These are phyloP conservation scores for Boleophthalmus pectinirostris DNA, from an alignment of 2,113 vertebrate species.

Conservation along the genomic window DNA sequence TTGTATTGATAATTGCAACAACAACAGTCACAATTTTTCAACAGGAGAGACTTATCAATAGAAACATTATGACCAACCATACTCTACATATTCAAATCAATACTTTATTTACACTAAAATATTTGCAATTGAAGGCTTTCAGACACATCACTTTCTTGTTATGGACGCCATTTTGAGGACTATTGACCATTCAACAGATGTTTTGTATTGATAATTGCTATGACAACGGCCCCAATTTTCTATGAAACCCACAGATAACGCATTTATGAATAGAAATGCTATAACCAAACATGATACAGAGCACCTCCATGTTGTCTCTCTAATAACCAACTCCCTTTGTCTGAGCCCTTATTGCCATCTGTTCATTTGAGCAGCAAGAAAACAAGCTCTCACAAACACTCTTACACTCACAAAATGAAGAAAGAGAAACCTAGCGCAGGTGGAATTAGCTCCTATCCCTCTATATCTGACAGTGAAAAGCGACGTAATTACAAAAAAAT, in stretches of 20 bases:
- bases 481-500: slow-evolving; percentile 58
- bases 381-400: slow-evolving; percentile 36
- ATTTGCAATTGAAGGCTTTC: too few relatives aligned
- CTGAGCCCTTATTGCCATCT: slow-evolving; percentile 48
- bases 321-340: slow-evolving; percentile 52
- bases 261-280: background rate
- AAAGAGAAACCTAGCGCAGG: slow-evolving; percentile 51
- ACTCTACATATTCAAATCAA: too few relatives aligned
- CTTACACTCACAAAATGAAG: slow-evolving; percentile 28
- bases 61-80: too few relatives aligned
- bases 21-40: too few relatives aligned
- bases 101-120: too few relatives aligned
- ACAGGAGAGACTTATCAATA: too few relatives aligned
- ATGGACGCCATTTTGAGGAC: background rate
- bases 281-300: slow-evolving; percentile 9
- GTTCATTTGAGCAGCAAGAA: slow-evolving; percentile 52
- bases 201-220: too few relatives aligned
- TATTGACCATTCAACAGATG: background rate
- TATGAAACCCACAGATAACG: background rate
- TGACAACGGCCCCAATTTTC: background rate
- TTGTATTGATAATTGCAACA: too few relatives aligned
- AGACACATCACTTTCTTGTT: too few relatives aligned
- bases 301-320: slow-evolving; percentile 32
- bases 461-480: slow-evolving; percentile 52
- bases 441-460: slow-evolving; percentile 61